phyloP scores from a whole-genome alignment of 2,888 invertebrate genomes.

The Heteromurus nitidus region DNA sequence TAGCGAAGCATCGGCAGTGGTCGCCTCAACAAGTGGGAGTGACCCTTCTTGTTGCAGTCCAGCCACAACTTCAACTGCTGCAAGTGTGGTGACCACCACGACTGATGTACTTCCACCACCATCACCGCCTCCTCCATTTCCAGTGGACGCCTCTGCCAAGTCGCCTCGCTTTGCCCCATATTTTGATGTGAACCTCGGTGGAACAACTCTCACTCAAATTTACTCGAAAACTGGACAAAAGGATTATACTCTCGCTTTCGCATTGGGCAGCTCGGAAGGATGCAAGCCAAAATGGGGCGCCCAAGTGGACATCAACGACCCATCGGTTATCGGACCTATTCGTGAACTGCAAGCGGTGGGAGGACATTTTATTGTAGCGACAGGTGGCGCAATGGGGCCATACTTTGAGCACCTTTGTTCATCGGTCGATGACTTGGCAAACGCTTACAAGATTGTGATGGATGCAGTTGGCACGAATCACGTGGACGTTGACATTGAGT shows the following conservation, averaged over 20 bases:
- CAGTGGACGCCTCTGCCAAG: background rate
- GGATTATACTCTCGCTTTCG: constrained; percentile 70
- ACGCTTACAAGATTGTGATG: constrained; percentile 69
- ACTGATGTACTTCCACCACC: background rate
- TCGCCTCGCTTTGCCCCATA: constrained; percentile 67
- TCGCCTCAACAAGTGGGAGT: background rate
- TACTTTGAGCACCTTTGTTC: constrained; percentile 71
- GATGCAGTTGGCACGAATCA: constrained; percentile 71
- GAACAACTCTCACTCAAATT: constrained; percentile 62
- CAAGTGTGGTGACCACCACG: constrained; percentile 20
- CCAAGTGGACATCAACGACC: constrained; percentile 57
- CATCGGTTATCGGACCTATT: constrained; percentile 58
- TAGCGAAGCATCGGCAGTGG: too few species aligned
- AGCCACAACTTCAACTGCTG: background rate
- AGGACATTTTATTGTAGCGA: constrained; percentile 70
- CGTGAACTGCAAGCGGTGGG: constrained; percentile 60
- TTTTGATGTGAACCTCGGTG: constrained; percentile 65
- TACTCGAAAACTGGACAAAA: constrained; percentile 68
- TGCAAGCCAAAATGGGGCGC: constrained; percentile 71
- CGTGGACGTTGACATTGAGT: constrained; percentile 72
- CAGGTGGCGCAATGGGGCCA: constrained; percentile 71
- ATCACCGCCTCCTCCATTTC: background rate
- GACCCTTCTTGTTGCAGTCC: constrained; percentile 6
- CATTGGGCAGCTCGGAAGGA: constrained; percentile 65
- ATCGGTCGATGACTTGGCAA: constrained; percentile 47